Evolutionary conservation across 2,888 invertebrate genomes (phyloP), one percentile per base, ranked within the genome.

Genomic region (Phengaris arion): DNA sequence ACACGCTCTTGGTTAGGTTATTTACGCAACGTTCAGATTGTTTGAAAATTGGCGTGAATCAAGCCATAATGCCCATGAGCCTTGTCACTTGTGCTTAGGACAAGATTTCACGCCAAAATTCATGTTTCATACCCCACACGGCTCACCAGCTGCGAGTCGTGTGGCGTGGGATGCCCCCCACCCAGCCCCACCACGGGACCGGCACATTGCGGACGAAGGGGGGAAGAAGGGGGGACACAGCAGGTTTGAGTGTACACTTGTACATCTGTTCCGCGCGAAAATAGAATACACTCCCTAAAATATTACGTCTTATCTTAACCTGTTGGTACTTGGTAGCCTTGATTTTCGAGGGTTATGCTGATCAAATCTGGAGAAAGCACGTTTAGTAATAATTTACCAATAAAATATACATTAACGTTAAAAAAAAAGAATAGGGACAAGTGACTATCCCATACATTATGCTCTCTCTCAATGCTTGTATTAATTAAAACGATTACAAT

Each of bases 181-280:
- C 59, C 12, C 35, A 12, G 15, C 59, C 64, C 35, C 64, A 64
- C 64, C 64, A 52, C 52, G 52, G 52, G 52, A 70, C 48, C 9
- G 69, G 46, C 48, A 69, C 13, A 46, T 69, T 15, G n/a, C 69
- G 48, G 48, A 46, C 48, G 69, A n/a, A n/a, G 69, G 69, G 69
- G 51, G 51, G 51, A 13, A 12, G 52, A 35, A 13, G 35, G 52
- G 70, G 7, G 59, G 4, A 15, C 59, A 5, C 15, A 35, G 35
- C 72, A 35, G 51, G 72, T 72, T 51, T 22, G 72, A 13, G 52
- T 52, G 54, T 2, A 45, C 35, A 10, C 10, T 64, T 51, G 15
- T 22, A 72, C 72, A 72, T 72, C 72, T 72, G 72, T 22, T 72
- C 70, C 15, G 54, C 52, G 54, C 72, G 52, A 52, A 72, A 54